A percentile compares a stretch with the other conserved stretches of the same genome.
Evolutionary conservation across 2,888 invertebrate species (phyloP).

Genomic region (Embidobia sp.): DNA sequence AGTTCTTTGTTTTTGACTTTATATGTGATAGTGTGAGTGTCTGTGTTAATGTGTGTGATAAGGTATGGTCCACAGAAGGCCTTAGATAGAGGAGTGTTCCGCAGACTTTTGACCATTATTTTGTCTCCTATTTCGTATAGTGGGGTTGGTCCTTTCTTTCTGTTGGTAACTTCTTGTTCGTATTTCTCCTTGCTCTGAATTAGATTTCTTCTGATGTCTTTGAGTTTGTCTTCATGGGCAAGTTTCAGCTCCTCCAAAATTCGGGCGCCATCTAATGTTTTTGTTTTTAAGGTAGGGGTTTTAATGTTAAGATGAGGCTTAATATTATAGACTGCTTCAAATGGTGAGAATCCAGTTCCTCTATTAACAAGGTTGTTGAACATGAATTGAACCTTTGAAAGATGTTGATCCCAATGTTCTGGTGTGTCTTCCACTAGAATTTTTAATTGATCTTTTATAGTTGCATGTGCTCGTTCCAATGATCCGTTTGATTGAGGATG

Average conservation of each 20-base stretch:
- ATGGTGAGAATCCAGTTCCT: not conserved
- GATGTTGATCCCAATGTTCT: conserved; percentile 8
- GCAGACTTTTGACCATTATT: not conserved
- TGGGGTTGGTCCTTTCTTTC: conserved; percentile 4
- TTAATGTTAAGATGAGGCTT: conserved; percentile 1
- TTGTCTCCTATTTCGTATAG: not conserved
- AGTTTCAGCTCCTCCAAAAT: not conserved
- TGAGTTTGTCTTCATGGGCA: conserved; percentile 3
- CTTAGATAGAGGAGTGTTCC: conserved; percentile 10
- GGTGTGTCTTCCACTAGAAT: not conserved
- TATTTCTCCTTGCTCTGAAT: conserved; percentile 10
- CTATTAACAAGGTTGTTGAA: not conserved
- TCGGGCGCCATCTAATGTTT: not conserved
- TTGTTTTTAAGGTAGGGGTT: not conserved
- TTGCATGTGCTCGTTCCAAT: conserved; percentile 7
- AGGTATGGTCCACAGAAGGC: conserved; percentile 1
- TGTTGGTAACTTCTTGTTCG: conserved; percentile 8
- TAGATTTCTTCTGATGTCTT: conserved; percentile 1
- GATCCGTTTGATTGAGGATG: conserved; percentile 5
- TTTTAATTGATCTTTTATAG: conserved; percentile 2
- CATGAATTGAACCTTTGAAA: conserved; percentile 4
- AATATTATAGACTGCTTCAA: not conserved
- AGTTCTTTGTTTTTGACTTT: conserved; percentile 4
- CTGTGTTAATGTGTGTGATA: conserved; percentile 9
- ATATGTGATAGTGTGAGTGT: conserved; percentile 14